Base-by-base conservation (phyloP, 1,140 invertebrate species). In the Ips typographus region DNA sequence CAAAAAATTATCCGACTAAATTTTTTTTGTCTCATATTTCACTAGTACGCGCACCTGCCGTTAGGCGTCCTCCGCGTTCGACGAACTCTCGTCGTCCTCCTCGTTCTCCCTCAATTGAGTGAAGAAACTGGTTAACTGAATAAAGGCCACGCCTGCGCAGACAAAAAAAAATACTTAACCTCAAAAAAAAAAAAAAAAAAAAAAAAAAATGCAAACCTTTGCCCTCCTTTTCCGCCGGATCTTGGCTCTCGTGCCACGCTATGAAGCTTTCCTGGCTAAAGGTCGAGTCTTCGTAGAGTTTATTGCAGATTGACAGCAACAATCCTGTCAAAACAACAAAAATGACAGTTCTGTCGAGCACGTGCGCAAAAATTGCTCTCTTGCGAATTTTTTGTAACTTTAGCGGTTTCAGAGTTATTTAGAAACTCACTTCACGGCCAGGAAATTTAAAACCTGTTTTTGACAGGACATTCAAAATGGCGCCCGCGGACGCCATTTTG, bases 41-140 rank as follows among this genome's bases (percentile, higher is more conserved):
- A 75, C 73, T 66, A 66, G 61, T 41, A 56, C 64, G 43, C 53
- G 68, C 49, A 57, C 60, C 65, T 72, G 70, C 64, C 71, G 75
- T 75, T 79, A 77, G 70, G 72, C 71, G 60, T 77, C 76, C 40
- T 78, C 75, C n/a, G 74, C 74, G 65, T 64, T 60, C n/a, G 74
- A 73, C 3, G 74, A 76, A 40, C 68, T 71, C 38, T 80, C 77
- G 22, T 78, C 76, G 22, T 77, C 74, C 6, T 70, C 74, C 22
- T 73, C 71, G 43, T 80, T 75, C 72, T 79, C 80, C 61, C 75
- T 77, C 65, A 80, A 52, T 65, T 77, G 80, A 8, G 83, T 85
- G 77, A 86, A 86, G 80, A 86, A 86, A 49, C 83, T 84, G 53
- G 83, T 85, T 69, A 86, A 78, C 65, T 84, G 83, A 74, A 83